Conservation (phyloP, 1,140 invertebrate genomes). For the Ceratosolen solmsi region DNA sequence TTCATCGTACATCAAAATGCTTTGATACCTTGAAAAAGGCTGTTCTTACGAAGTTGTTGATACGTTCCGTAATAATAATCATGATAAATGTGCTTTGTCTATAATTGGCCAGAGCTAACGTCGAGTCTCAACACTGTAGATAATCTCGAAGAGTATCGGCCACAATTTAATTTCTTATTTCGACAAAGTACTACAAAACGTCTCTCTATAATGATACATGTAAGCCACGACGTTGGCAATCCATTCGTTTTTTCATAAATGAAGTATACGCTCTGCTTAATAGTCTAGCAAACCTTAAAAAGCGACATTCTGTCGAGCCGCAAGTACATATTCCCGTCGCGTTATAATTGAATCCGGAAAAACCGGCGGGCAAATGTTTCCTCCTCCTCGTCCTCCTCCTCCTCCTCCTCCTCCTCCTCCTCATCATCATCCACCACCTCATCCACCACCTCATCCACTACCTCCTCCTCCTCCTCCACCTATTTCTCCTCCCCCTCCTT, state of each 20-base stretch:
- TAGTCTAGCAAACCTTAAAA: slow-evolving; percentile 3
- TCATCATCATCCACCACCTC: slow-evolving; percentile 52
- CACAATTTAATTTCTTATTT: slow-evolving; percentile 4
- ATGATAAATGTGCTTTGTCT: background rate
- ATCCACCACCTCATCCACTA: background rate
- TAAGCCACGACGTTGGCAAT: background rate
- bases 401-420: slow-evolving; percentile 37
- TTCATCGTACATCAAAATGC: background rate
- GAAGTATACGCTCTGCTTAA: background rate
- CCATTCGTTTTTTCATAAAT: background rate
- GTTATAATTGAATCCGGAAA: slow-evolving; percentile 12
- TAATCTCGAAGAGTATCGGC: background rate
- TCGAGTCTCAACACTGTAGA: background rate
- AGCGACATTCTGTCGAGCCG: background rate
- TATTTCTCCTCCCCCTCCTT: slow-evolving; percentile 56
- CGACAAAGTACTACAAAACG: slow-evolving; percentile 2
- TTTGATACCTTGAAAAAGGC: background rate
- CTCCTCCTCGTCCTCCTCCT: slow-evolving; percentile 56
- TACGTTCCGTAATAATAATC: background rate
- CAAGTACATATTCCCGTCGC: background rate
- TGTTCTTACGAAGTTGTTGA: background rate
- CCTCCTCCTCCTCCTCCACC: slow-evolving; percentile 53
- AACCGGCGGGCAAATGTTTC: background rate
- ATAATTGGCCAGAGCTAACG: background rate
- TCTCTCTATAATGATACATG: background rate